Evolutionary conservation across 2,888 invertebrate genomes (phyloP), one percentile per base, ranked within the genome.

Genomic region (Protophormia terraenovae): DNA sequence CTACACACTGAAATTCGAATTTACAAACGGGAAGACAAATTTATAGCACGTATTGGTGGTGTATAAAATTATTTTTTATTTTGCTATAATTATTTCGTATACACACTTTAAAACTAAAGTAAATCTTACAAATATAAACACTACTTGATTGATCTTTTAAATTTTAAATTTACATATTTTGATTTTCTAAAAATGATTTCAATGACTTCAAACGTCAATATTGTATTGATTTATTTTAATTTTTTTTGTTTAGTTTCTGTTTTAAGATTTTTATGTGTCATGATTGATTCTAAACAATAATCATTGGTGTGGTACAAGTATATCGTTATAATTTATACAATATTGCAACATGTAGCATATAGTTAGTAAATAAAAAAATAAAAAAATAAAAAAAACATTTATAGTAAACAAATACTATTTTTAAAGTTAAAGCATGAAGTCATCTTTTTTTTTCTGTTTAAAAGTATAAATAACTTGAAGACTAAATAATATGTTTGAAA

Each of bases 251-350:
- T 10, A 32, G 7, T 38, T 38, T 67, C 27, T 55, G n/a, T 60
- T n/a, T n/a, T 32, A 45, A 64, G 66, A 58, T 81, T 83, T 55
- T 77, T n/a, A 60, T 76, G 82, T 77, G 76, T 83, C 82, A 83
- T 83, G 76, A 83, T 83, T 83, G 82, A 83, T 83, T 83, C 55
- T 47, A 55, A 69, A 27, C 5, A 55, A 64, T 83, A 78, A 79
- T 83, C 62, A 62, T 69, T 73, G 67, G 27, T 64, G 69, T 78
- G 78, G 58, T 69, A 47, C 55, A 55, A 58, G 19, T 67, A 78
- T 78, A 73, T 73, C 35, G 62, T 67, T 69, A 79, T 62, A 47
- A 78, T 73, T 67, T 66, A 67, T 72, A 53, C 50, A 29, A 60
- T 45, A 53, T 60, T 83, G 77, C 78, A 78, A 78, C 78, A 79